Percentiles rank a stretch among this genome's conserved stretches.
Conservation (phyloP, 2,797 vertebrate species). For the Pteronotus mesoamericanus region DNA sequence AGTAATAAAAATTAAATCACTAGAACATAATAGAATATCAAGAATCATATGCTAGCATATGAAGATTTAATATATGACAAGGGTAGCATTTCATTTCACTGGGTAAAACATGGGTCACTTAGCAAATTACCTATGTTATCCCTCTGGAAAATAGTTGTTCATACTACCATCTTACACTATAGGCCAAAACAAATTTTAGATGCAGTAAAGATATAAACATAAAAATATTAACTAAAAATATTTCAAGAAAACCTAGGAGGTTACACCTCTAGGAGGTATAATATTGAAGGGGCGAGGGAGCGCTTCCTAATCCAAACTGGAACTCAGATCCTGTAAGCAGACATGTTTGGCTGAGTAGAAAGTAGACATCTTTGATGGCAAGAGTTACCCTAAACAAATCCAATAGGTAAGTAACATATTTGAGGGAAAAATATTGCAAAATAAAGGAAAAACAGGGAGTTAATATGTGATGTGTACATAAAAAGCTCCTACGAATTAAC, state of each 20-base stretch:
- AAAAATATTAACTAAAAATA: not conserved
- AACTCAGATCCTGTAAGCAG: not conserved
- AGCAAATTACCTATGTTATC: not conserved
- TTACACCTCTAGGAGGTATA: too few relatives aligned
- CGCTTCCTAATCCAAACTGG: not conserved
- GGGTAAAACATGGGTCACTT: not conserved
- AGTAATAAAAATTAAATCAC: not conserved
- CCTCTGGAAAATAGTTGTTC: not conserved
- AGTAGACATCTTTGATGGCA: not conserved
- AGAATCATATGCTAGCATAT: not conserved
- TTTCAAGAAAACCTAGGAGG: not conserved
- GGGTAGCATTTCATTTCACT: not conserved
- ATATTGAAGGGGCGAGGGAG: not conserved
- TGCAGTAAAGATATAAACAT: not conserved
- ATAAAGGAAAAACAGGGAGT: not conserved
- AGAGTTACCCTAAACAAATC: not conserved
- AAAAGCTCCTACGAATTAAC: not conserved
- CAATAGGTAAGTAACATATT: not conserved
- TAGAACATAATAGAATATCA: not conserved
- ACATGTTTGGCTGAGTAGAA: not conserved
- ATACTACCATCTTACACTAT: not conserved
- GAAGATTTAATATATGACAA: not conserved
- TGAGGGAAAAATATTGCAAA: not conserved
- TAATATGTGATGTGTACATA: not conserved
- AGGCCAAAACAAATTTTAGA: not conserved